Evolutionary conservation across 2,113 vertebrate genomes (phyloP).

Genomic region (Dipodomys spectabilis): DNA sequence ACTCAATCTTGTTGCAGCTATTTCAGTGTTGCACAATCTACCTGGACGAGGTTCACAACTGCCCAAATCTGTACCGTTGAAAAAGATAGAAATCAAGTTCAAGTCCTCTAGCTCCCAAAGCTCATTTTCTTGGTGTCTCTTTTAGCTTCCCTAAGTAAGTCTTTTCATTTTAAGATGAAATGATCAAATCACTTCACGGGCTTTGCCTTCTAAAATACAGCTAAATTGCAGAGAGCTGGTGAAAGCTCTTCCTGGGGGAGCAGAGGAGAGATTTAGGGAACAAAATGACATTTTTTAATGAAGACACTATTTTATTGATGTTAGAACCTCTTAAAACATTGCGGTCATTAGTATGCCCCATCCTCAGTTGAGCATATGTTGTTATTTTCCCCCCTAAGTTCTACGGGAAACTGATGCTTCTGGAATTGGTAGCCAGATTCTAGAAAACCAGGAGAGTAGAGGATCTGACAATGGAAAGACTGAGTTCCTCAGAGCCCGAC

Average conservation of each 20-base stretch:
- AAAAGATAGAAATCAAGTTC: not conserved
- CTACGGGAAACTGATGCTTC: not conserved
- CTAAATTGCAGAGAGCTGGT: not conserved
- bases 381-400: not conserved
- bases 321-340: not conserved
- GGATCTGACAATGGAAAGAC: not conserved
- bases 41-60: not conserved
- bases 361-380: not conserved
- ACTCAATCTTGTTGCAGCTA: not conserved
- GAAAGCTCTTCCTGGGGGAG: not conserved
- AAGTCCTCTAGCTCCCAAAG: not conserved
- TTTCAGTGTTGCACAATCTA: not conserved
- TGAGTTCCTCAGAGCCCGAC: not conserved
- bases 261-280: not conserved
- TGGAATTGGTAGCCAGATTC: not conserved
- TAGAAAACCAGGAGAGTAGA: no score
- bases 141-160: not conserved
- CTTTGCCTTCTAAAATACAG: not conserved
- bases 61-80: not conserved
- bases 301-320: not conserved
- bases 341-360: not conserved
- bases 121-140: not conserved
- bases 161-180: not conserved
- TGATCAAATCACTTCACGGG: not conserved
- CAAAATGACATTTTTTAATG: not conserved